Percentiles rank a stretch among this genome's conserved stretches.
Evolutionary conservation across 64 coral and sea anemone species (phyloP).

Genomic region (Pachyseris speciosa): DNA sequence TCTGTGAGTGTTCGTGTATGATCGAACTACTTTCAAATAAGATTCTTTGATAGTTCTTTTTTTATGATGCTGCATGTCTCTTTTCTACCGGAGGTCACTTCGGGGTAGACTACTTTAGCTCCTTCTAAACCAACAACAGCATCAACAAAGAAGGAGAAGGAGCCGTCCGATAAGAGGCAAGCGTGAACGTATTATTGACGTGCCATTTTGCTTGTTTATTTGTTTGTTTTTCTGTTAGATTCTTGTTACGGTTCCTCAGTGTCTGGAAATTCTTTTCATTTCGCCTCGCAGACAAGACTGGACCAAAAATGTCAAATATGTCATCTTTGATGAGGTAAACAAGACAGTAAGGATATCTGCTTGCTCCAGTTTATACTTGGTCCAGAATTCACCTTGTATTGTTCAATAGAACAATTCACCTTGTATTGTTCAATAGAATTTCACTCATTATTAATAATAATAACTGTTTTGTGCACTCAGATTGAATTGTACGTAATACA

Average conservation of each 20-base stretch:
- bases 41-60: not conserved
- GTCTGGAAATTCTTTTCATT: too few relatives aligned
- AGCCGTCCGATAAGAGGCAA: not conserved
- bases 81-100: too few relatives aligned
- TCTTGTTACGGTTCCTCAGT: conserved; percentile 55
- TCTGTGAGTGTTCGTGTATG: not conserved
- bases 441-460: too few relatives aligned
- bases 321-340: too few relatives aligned
- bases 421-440: too few relatives aligned
- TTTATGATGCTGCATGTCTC: too few relatives aligned
- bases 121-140: too few relatives aligned
- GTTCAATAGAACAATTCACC: too few relatives aligned
- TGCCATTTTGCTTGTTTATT: not conserved
- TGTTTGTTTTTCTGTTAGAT: conserved; percentile 8
- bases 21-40: not conserved
- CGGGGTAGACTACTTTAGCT: too few relatives aligned
- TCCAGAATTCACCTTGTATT: too few relatives aligned
- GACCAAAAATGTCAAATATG: too few relatives aligned
- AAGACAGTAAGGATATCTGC: conserved; percentile 7
- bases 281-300: conserved; percentile 60
- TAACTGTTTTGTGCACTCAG: not conserved
- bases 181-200: not conserved
- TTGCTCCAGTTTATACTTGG: not conserved
- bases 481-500: not conserved
- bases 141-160: too few relatives aligned